A percentile compares a stretch with the other conserved stretches of the same genome.
Conservation (phyloP, 2,888 invertebrate genomes). For the Drosophila pullipes region DNA sequence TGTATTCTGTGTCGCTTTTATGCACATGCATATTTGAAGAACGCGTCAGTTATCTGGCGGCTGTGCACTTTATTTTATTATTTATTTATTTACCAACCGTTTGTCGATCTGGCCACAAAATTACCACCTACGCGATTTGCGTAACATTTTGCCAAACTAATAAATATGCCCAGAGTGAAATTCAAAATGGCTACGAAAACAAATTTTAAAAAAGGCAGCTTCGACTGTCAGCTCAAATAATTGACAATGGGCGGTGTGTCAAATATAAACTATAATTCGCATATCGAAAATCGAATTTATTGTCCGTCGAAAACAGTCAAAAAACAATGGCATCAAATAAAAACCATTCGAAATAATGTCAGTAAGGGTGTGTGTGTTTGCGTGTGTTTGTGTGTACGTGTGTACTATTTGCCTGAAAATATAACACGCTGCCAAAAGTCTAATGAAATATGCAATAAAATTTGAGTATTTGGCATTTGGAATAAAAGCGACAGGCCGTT, state of each 20-base stretch:
- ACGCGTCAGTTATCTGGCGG: conserved; percentile 25
- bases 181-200: neutral
- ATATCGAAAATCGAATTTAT: conserved; percentile 74
- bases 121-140: conserved; percentile 68
- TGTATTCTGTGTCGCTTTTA: neutral
- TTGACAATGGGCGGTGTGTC: conserved; percentile 8
- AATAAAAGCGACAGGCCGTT: conserved; percentile 35
- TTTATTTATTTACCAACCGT: conserved; percentile 66
- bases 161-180: conserved; percentile 50
- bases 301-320: conserved; percentile 69
- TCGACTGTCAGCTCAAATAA: conserved; percentile 32
- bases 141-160: conserved; percentile 54
- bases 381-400: neutral
- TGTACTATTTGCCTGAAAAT: conserved; percentile 58
- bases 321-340: conserved; percentile 51
- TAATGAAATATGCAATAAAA: conserved; percentile 82
- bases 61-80: conserved; percentile 20
- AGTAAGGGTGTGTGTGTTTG: conserved; percentile 15
- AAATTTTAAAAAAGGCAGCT: conserved; percentile 25
- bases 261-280: conserved; percentile 39
- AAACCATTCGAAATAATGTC: conserved; percentile 72
- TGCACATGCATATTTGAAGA: conserved; percentile 11
- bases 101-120: conserved; percentile 72
- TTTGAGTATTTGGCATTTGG: conserved; percentile 71
- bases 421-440: conserved; percentile 69